These are phyloP conservation scores for Eueremaeus valkanovi DNA, from an alignment of 2,888 invertebrate species.

Conservation along the genomic window DNA sequence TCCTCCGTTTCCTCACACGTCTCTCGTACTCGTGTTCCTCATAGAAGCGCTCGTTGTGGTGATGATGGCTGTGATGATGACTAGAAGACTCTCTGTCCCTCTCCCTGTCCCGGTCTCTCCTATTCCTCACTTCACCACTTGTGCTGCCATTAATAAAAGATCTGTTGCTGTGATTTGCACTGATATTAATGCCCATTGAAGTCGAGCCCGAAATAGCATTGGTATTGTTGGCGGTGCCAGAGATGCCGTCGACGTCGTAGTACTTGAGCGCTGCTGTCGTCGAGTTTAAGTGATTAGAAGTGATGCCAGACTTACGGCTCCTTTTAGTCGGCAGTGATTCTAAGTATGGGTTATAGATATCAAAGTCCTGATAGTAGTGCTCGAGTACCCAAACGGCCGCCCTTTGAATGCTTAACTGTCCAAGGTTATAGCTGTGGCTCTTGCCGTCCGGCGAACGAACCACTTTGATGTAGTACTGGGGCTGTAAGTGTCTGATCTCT, in stretches of 20 bases:
- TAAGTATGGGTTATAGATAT: slow-evolving; percentile 92
- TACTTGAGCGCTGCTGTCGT: slow-evolving; percentile 68
- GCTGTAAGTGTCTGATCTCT: slow-evolving; percentile 86
- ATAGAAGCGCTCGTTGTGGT: slow-evolving; percentile 94
- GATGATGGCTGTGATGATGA: slow-evolving; percentile 50
- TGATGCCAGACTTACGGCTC: slow-evolving; percentile 30
- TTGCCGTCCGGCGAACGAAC: slow-evolving; percentile 94
- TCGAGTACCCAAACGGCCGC: slow-evolving; percentile 92
- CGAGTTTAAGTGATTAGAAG: slow-evolving; percentile 29
- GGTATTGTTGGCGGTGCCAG: slow-evolving; percentile 19
- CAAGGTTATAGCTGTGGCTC: slow-evolving; percentile 75
- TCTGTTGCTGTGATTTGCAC: background rate
- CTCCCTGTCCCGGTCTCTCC: slow-evolving; percentile 60
- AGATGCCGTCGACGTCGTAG: slow-evolving; percentile 82
- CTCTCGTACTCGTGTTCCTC: slow-evolving; percentile 96
- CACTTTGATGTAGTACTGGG: slow-evolving; percentile 66
- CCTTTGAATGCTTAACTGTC: slow-evolving; percentile 83
- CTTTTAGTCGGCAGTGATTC: slow-evolving; percentile 68
- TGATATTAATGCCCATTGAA: slow-evolving; percentile 39
- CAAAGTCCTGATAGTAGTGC: slow-evolving; percentile 92
- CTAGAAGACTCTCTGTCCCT: slow-evolving; percentile 60
- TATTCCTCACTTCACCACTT: slow-evolving; percentile 60
- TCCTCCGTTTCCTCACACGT: slow-evolving; percentile 81
- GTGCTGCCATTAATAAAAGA: slow-evolving; percentile 48
- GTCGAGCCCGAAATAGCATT: slow-evolving; percentile 10